Conservation (phyloP, 2,888 invertebrate genomes). For the Tenthredo scrophulariae region DNA sequence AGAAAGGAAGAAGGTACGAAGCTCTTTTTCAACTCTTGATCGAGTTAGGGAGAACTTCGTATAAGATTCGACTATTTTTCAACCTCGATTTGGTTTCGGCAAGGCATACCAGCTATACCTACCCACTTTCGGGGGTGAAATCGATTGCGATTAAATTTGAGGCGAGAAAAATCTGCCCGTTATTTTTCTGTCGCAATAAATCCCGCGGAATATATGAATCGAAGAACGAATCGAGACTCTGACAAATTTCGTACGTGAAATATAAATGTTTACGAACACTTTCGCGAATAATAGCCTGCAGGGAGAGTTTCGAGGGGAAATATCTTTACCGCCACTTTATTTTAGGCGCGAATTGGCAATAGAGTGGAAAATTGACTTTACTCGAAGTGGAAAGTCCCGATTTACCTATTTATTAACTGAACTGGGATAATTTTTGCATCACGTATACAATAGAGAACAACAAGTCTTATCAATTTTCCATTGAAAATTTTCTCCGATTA, state of each 20-base stretch:
- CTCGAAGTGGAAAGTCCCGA: slow-evolving; percentile 16
- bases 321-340: slow-evolving; percentile 6
- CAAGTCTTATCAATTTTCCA: background rate
- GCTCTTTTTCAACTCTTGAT: slow-evolving; percentile 3
- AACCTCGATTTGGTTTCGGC: background rate
- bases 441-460: background rate
- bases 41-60: background rate
- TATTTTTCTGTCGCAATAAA: background rate
- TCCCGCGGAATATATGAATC: background rate
- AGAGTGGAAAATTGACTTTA: slow-evolving; percentile 40
- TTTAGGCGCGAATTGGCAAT: slow-evolving; percentile 24
- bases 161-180: background rate
- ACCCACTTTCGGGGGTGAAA: background rate
- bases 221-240: background rate
- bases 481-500: background rate
- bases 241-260: background rate
- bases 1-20: background rate
- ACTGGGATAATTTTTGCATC: background rate
- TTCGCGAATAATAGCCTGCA: background rate
- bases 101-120: background rate
- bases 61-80: background rate
- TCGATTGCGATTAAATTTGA: slow-evolving; percentile 20
- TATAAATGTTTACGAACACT: slow-evolving; percentile 12
- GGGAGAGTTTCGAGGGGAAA: background rate
- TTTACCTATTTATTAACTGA: background rate